Conservation (phyloP, 2,797 vertebrate genomes). For the Clarias laeviceps region DNA sequence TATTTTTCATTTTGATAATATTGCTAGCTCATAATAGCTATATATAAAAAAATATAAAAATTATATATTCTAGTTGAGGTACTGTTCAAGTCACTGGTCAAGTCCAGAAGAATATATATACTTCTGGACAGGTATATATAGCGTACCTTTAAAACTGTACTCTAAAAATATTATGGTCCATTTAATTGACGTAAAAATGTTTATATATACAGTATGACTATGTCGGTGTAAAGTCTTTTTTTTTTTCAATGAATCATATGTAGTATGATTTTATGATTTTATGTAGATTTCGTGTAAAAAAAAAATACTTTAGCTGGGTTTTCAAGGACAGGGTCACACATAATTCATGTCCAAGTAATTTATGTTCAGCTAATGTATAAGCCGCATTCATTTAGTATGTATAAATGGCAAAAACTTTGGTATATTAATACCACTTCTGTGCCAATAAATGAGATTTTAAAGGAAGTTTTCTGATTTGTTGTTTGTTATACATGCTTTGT, state of each 20-base stretch:
- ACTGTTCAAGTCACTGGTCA: neutral
- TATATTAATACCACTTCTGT: neutral
- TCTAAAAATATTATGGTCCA: too few species aligned
- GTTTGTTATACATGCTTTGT: neutral
- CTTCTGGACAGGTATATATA: too few species aligned
- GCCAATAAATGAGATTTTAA: neutral
- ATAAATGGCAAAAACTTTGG: neutral
- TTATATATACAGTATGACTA: too few species aligned
- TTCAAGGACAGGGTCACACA: too few species aligned
- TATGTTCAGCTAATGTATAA: neutral
- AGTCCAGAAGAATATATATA: neutral
- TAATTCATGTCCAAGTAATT: neutral
- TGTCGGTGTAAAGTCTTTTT: too few species aligned
- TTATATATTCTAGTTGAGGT: neutral
- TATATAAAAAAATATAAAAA: neutral
- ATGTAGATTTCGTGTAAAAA: too few species aligned
- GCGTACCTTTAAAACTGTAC: too few species aligned
- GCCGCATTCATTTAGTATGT: neutral
- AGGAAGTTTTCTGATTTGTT: neutral
- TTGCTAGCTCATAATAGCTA: neutral
- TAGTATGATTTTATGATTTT: too few species aligned
- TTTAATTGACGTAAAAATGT: too few species aligned
- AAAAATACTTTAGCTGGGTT: too few species aligned
- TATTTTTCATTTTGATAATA: neutral
- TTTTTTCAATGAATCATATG: too few species aligned